Base-by-base conservation (phyloP, 2,888 invertebrate species). In the Leptothorax acervorum region DNA sequence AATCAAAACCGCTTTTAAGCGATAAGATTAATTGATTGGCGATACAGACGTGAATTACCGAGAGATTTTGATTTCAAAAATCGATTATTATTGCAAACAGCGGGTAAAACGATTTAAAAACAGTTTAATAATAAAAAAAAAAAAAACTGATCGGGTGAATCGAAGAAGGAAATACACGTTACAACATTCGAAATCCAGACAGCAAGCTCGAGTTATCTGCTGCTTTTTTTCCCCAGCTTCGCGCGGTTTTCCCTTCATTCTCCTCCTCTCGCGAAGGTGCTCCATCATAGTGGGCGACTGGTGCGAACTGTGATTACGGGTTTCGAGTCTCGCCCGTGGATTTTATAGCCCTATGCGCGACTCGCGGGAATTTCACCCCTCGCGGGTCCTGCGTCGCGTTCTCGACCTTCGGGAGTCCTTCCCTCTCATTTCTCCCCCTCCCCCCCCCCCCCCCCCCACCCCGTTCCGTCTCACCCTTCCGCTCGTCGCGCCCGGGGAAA, bases 241-340 rank as follows among this genome's bases (percentile, higher is more conserved):
- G 23, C 15, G 42, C 74, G 15, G 23, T n/a, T 39, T 45, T 39
- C 42, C 51, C 70, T 42, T 45, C 70, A 18, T 78, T 68, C 48
- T n/a, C 42, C 51, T 53, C 70, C 35, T 82, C 63, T 71, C 76
- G 31, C 39, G 53, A 85, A 81, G 79, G 86, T 83, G 66, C 86
- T 89, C 82, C 83, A 87, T 86, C 85, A 85, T 78, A 82, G 85
- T 63, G 78, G 83, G 65, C 70, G 86, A 78, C 82, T 66, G 85
- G 84, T 85, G 91, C 89, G 89, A 90, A 89, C 87, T 84, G 91
- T 91, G 91, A 91, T 91, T 91, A 91, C 89, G 86, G 90, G 87
- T 91, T 91, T 90, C 84, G 90, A 85, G 90, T 86, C 85, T 84
- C 87, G 82, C 85, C 63, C 88, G 88, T 87, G 87, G 87, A 88